Base-by-base conservation (phyloP, 2,113 vertebrate species). In the Paradisaea rubra region DNA sequence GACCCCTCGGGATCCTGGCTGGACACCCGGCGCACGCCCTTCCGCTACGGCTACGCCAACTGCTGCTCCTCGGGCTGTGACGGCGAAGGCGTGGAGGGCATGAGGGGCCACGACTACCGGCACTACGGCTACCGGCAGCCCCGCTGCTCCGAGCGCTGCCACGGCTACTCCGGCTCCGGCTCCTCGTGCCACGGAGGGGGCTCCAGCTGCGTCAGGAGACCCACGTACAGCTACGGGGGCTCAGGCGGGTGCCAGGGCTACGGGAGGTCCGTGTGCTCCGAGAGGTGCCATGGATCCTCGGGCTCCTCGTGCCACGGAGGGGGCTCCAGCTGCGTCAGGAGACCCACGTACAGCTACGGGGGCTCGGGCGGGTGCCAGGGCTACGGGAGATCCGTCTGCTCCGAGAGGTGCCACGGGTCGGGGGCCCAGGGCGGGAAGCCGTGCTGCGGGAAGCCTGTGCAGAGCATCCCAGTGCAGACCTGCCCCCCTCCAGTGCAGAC, bases 91-190 rank as follows among this genome's bases (percentile, higher is more conserved):
- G 23, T 15, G 0, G 22, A 92, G 65, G 92, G 91, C n/a, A 96
- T 96, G 95, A 15, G 94, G 7, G 96, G 95, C 5, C 96, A 97
- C 37, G 5, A 97, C 78, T 95, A 96, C 72, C 76, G 96, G 1
- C 50, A 49, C 39, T 97, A 94, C 0, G 85, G 94, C 64, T 92
- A 95, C 21, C 64, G 94, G 4, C 87, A 85, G 61, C 72, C 93
- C 0, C 89, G 74, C 49, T 96, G 96, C 76, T 53, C 90, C 0
- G 96, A 96, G 70, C 25, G 83, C 6, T 89, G 88, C 71, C 70
- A 53, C 0, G n/a, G 91, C 59, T 89, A 37, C 4, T 2, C 78
- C 3, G 0, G 25, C 0, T 28, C 80, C 8, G 21, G 11, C 2
- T 66, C 66, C 0, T 94, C 71, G 18, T 73, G 93, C 76, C 83